Base-by-base conservation (phyloP, 1,140 invertebrate species). In the Uloborus diversus region DNA sequence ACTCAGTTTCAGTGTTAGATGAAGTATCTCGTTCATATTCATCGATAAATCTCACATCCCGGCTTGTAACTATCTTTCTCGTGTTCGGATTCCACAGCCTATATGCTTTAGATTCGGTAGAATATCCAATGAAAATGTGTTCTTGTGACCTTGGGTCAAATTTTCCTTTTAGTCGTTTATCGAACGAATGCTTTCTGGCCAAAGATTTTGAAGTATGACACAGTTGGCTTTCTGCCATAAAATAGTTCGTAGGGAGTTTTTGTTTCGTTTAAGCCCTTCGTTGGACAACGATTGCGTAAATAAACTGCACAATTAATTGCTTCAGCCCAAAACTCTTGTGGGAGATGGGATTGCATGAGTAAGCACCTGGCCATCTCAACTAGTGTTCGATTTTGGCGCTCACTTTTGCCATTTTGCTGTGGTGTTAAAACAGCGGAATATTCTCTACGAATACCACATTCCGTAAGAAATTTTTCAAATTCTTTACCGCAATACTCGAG, bases 371-470 rank as follows among this genome's bases (percentile, higher is more conserved):
- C 82, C 59, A 17, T 37, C 35, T 83, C 47, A 17, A 88, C 84
- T 35, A 88, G 17, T 9, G 84, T 88, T 78, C 87, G 68, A 33
- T 85, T 88, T 70, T 86, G 85, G 84, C 85, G 71, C 81, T 87
- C 84, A 28, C 70, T 69, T 25, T 53, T 47, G 9, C 83, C 82
- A 78, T 85, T 85, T 76, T 84, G 82, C 66, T 85, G 27, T n/a
- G 84, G 81, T 14, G 79, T 78, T 51, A 82, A 82, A 3, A 66
- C 61, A 14, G 76, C 69, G 1, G 62, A 42, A 14, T 25, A 42
- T 42, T 42, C 5, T 4, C 32, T 17, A 42, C 17, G 20, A 25
- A 65, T 65, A 9, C 62, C 20, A 37, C 23, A 14, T 25, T 65
- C 23, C 14, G n/a, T 14, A 14, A 65, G 35, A 65, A 9, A 65